Evolutionary conservation across 2,113 vertebrate genomes (phyloP).

Genomic region (Spheniscus mendiculus): DNA sequence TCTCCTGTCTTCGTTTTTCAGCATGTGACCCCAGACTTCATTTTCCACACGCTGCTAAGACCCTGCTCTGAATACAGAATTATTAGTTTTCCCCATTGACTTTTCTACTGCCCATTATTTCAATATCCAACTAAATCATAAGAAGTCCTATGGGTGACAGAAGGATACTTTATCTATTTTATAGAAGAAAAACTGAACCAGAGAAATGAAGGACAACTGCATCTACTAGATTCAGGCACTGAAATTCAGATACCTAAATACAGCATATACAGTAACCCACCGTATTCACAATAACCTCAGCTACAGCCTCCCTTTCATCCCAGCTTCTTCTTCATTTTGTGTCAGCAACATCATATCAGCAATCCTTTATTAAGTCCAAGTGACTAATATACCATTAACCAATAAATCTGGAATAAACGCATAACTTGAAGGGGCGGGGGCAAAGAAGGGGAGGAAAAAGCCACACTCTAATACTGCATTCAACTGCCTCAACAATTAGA

Average conservation of each 20-base stretch:
- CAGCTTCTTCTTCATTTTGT: background rate
- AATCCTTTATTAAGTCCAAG: background rate
- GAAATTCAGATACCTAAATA: background rate
- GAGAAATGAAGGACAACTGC: background rate
- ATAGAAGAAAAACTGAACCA: background rate
- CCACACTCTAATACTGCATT: background rate
- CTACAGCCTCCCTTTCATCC: background rate
- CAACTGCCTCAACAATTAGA: background rate
- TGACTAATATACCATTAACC: background rate
- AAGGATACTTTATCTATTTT: background rate
- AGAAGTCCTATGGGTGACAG: background rate
- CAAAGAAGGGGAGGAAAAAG: background rate
- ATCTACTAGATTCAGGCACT: background rate
- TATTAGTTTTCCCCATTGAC: background rate
- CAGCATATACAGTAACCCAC: background rate
- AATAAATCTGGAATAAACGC: background rate
- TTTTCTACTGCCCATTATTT: background rate
- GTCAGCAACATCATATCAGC: background rate
- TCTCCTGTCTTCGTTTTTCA: background rate
- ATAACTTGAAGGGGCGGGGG: background rate
- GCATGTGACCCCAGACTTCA: background rate
- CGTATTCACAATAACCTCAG: background rate
- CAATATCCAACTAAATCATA: background rate
- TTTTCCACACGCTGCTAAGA: background rate
- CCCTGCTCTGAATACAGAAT: background rate